Percentiles rank a stretch among this genome's conserved stretches.
Evolutionary conservation across 2,888 invertebrate genomes (phyloP).

Genomic region (Meloe dianella): DNA sequence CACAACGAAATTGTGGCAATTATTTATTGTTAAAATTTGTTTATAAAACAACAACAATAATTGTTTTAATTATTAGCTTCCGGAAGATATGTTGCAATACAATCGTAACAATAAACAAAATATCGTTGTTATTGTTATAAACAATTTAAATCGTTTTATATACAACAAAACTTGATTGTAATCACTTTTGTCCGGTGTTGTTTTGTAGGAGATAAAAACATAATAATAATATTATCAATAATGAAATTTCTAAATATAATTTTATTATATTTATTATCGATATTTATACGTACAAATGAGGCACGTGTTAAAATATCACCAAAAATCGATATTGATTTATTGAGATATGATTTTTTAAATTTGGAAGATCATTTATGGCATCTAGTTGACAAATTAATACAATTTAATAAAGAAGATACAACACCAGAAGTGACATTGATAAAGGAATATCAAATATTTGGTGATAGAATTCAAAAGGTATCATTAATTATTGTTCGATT

Average conservation of each 20-base stretch:
- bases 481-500: conserved; percentile 13
- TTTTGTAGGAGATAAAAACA: not conserved
- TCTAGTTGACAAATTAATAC: conserved; percentile 37
- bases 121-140: not conserved
- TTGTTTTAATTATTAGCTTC: conserved; percentile 3
- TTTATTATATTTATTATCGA: not conserved
- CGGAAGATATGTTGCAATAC: not conserved
- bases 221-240: conserved; percentile 15
- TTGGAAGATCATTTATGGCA: conserved; percentile 64
- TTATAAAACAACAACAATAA: not conserved
- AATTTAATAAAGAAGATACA: conserved; percentile 34
- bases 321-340: conserved; percentile 61
- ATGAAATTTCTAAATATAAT: conserved; percentile 19
- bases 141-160: not conserved
- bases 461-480: conserved; percentile 61
- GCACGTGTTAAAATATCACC: conserved; percentile 12
- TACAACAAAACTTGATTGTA: not conserved
- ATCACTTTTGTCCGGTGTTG: conserved; percentile 11
- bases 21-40: not conserved
- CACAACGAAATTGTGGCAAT: not conserved
- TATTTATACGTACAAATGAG: not conserved
- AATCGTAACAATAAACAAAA: not conserved
- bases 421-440: conserved; percentile 65
- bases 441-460: conserved; percentile 64
- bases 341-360: conserved; percentile 66